Evolutionary conservation across 2,113 vertebrate species (phyloP), one percentile per base, ranked within the genome.

Genomic region (Rousettus leschenaultii): DNA sequence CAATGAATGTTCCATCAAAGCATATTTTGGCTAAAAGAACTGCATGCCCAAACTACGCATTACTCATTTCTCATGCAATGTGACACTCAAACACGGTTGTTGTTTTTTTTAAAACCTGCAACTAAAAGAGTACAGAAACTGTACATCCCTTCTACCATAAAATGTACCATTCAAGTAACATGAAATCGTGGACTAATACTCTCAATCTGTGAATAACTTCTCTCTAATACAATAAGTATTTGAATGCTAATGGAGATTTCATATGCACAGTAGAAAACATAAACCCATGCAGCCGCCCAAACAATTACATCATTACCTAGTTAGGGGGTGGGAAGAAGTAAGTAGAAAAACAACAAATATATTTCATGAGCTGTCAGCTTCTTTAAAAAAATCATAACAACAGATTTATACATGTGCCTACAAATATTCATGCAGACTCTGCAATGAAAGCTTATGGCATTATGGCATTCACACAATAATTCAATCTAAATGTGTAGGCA

Each of bases 401-500:
- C 91, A 96, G 98, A 98, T 98, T 96, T 97, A 97, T 98, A 97
- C 96, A 33, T 68, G 86, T 75, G 86, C 95, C 95, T 98, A 79
- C 98, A 94, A 96, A 98, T 97, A 97, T 97, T 90, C 96, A 95
- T 89, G 95, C 89, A 97, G 94, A 82, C 93, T 79, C 97, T 22
- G 96, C 97, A 97, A 98, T 97, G 98, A 97, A 95, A 98, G 97
- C 96, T 95, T 89, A 82, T 82, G 89, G 95, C 68, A 93, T 97
- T 97, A 94, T 96, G 95, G 88, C 85, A 95, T 98, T 98, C 98
- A 96, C 96, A 98, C 97, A 97, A 97, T 98, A 98, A 98, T 98
- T 98, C 97, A 98, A 97, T 97, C 97, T 98, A 98, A 98, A 98
- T 98, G 97, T 97, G 79, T 35, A 96, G 97, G 97, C 94, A 91